phyloP scores from a whole-genome alignment of 92 coral and sea anemone species.

The Hydrozoanthus gracilis region DNA sequence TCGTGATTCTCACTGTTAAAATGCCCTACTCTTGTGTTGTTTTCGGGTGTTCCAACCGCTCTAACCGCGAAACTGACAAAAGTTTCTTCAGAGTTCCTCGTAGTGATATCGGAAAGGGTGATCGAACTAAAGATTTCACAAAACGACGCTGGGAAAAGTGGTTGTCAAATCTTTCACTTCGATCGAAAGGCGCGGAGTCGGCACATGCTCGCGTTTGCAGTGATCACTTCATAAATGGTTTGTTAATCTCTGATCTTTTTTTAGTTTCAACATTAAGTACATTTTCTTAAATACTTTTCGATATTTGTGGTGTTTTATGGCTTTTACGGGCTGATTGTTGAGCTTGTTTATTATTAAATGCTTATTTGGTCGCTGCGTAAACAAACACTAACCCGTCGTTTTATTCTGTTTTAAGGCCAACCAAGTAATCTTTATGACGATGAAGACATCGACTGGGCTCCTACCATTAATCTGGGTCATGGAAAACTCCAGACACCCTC shows the following conservation, averaged over 20 bases:
- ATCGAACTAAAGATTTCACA: slow-evolving; percentile 34
- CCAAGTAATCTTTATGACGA: background rate
- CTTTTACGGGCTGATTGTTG: background rate
- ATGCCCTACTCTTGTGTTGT: too few relatives aligned
- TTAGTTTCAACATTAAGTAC: background rate
- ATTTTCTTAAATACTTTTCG: too few relatives aligned
- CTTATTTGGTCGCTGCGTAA: background rate
- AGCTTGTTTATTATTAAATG: background rate
- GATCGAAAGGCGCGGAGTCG: slow-evolving; percentile 22
- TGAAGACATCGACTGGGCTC: background rate
- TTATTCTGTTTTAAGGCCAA: background rate
- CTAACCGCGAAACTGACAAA: slow-evolving; percentile 41
- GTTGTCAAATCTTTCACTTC: slow-evolving; percentile 48
- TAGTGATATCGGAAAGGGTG: slow-evolving; percentile 24
- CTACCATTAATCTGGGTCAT: background rate
- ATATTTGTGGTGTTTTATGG: too few relatives aligned
- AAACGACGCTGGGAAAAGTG: slow-evolving; percentile 45
- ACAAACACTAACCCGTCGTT: background rate
- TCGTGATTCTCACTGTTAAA: too few relatives aligned
- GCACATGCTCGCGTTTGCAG: slow-evolving; percentile 58
- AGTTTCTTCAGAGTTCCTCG: slow-evolving; percentile 41
- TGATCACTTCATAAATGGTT: slow-evolving; percentile 49
- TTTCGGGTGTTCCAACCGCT: slow-evolving; percentile 31
- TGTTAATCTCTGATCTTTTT: background rate
- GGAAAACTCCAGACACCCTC: background rate